Evolutionary conservation across 2,888 invertebrate species (phyloP).

Genomic region (Cheilosia vulpina): DNA sequence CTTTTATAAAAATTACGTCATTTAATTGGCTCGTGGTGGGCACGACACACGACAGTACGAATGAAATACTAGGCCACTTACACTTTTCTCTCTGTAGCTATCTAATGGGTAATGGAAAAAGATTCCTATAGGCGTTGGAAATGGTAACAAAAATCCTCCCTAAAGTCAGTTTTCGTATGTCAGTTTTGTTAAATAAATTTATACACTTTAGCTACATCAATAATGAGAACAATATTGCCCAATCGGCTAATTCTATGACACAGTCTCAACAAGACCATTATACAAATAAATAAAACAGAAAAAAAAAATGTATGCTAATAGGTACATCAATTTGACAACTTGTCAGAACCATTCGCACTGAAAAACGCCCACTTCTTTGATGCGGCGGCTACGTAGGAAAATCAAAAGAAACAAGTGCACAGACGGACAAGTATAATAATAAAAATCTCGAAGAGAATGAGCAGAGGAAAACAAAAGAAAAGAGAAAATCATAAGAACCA

Average conservation of each 20-base stretch:
- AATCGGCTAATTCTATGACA: constrained; percentile 5
- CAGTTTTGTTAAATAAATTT: neutral
- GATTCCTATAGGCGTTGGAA: too few species aligned
- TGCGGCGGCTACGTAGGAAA: constrained; percentile 1
- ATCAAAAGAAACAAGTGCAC: constrained; percentile 23
- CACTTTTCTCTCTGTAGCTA: neutral
- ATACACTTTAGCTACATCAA: neutral
- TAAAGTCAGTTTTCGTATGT: neutral
- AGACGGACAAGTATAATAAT: constrained; percentile 18
- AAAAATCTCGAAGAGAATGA: constrained; percentile 43
- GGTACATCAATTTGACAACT: constrained; percentile 12
- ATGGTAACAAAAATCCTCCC: too few species aligned
- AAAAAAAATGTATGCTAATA: constrained; percentile 36
- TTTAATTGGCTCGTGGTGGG: neutral
- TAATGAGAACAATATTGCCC: neutral
- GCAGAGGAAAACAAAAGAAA: constrained; percentile 40
- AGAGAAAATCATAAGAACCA: constrained; percentile 50
- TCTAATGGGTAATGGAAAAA: too few species aligned
- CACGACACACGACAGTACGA: neutral
- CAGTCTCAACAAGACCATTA: neutral
- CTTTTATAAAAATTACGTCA: constrained; percentile 51
- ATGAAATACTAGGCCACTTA: constrained; percentile 1
- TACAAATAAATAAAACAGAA: constrained; percentile 7
- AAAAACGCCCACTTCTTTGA: constrained; percentile 43
- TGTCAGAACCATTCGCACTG: constrained; percentile 13